phyloP scores from a whole-genome alignment of 1,140 invertebrate species.

The Euborellia annulipes region DNA sequence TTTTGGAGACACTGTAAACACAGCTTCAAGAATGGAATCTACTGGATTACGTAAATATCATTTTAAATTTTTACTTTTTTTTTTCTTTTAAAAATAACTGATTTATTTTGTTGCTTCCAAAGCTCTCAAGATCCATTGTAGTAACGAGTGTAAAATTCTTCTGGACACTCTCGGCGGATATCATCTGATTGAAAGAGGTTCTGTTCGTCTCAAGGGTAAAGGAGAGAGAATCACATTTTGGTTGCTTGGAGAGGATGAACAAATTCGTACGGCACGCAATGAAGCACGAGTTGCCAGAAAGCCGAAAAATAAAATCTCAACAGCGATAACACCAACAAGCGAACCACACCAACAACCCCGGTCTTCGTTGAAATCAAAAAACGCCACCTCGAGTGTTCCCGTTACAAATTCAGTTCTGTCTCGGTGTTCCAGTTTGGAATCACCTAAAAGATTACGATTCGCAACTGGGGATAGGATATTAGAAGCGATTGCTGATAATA shows the following conservation, averaged over 20 bases:
- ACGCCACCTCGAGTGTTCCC: neutral
- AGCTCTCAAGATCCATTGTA: slow-evolving; percentile 78
- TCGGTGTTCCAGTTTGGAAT: slow-evolving; percentile 60
- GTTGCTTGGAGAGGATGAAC: slow-evolving; percentile 58
- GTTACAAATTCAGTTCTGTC: slow-evolving; percentile 11
- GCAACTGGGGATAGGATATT: slow-evolving; percentile 37
- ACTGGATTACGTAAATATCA: slow-evolving; percentile 59
- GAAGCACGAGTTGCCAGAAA: too few relatives aligned
- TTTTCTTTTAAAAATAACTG: neutral
- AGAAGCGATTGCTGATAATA: slow-evolving; percentile 31
- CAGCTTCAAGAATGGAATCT: slow-evolving; percentile 86
- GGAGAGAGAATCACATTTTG: slow-evolving; percentile 74
- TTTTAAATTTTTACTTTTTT: slow-evolving; percentile 7
- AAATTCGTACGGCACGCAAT: slow-evolving; percentile 32
- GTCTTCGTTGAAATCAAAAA: too few relatives aligned
- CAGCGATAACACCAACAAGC: neutral
- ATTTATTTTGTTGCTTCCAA: slow-evolving; percentile 14
- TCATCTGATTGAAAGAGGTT: slow-evolving; percentile 53
- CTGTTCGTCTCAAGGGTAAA: slow-evolving; percentile 75
- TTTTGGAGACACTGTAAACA: slow-evolving; percentile 85
- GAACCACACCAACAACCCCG: neutral
- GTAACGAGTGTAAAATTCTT: slow-evolving; percentile 49
- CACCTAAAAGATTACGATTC: slow-evolving; percentile 60
- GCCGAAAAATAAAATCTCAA: slow-evolving; percentile 21
- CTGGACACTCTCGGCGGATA: slow-evolving; percentile 68